Conservation (phyloP, 2,797 vertebrate genomes). For the Halcyon badia region DNA sequence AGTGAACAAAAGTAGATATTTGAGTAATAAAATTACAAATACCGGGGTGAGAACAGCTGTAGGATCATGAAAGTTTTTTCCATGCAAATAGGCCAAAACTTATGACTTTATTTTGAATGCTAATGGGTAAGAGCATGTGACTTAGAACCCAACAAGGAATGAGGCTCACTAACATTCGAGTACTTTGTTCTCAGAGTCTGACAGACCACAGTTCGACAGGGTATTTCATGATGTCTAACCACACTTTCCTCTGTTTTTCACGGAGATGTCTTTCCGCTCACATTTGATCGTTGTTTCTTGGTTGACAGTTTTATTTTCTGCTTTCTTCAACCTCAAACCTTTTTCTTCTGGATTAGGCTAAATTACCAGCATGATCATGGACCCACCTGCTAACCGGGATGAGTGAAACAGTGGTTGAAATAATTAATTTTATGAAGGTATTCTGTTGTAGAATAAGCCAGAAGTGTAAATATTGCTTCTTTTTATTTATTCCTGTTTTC, state of each 20-base stretch:
- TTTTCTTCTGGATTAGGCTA: background rate
- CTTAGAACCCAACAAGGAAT: background rate
- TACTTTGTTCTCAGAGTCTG: background rate
- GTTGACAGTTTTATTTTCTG: background rate
- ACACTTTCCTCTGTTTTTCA: background rate
- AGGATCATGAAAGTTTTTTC: slow-evolving; percentile 54
- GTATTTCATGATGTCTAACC: background rate
- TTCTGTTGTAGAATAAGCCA: background rate
- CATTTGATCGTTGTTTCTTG: background rate
- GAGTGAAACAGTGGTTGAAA: background rate
- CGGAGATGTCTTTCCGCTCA: background rate
- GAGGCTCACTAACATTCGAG: background rate
- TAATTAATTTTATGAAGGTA: rapidly evolving
- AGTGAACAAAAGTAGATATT: slow-evolving; percentile 48
- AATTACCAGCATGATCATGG: background rate
- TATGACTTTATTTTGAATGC: slow-evolving; percentile 29
- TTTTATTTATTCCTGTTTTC: background rate
- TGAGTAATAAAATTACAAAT: slow-evolving; percentile 63
- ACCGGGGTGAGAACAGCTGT: slow-evolving; percentile 68
- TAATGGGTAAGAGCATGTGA: background rate
- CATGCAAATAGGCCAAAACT: slow-evolving; percentile 65
- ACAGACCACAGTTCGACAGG: rapidly evolving
- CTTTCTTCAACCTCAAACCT: background rate
- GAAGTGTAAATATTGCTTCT: background rate
- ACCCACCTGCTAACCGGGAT: background rate